These are phyloP conservation scores for Picathartes gymnocephalus DNA, from an alignment of 2,113 vertebrate genomes.

Conservation along the genomic window DNA sequence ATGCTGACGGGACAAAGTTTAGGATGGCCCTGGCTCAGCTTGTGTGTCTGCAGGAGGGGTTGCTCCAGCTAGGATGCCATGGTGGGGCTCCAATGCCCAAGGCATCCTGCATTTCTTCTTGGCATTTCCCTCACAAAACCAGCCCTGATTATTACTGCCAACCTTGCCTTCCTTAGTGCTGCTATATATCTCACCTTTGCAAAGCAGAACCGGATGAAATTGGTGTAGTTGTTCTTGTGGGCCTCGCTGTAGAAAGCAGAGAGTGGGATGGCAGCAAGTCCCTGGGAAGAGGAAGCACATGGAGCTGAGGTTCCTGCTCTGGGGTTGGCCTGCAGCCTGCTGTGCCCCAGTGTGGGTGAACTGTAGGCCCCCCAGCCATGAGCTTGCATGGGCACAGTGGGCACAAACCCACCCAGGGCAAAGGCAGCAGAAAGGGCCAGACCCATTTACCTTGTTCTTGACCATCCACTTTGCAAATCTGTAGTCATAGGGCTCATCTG, in stretches of 20 bases:
- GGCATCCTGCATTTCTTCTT: not conserved
- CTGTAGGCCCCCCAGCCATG: not conserved
- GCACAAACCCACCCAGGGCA: not conserved
- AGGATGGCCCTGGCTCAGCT: not conserved
- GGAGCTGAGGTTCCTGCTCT: not conserved
- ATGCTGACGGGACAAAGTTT: not conserved
- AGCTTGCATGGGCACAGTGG: not conserved
- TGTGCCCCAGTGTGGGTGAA: not conserved
- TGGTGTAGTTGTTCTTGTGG: slow-evolving; percentile 79
- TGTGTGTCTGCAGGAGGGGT: fast-evolving
- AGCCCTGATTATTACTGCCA: not conserved
- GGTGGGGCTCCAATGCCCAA: not conserved
- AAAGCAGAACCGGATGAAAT: slow-evolving; percentile 92
- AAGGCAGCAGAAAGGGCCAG: not conserved
- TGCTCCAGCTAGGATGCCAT: not conserved
- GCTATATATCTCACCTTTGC: slow-evolving; percentile 77
- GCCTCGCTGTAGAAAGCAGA: slow-evolving; percentile 82
- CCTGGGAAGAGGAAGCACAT: slow-evolving; percentile 55
- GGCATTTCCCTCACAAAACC: not conserved
- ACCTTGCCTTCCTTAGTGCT: not conserved
- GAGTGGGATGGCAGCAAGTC: slow-evolving; percentile 85
- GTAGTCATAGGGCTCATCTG: slow-evolving; percentile 73
- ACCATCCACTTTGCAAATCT: slow-evolving; percentile 90
- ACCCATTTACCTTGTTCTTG: slow-evolving; percentile 81
- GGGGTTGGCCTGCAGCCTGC: not conserved